Evolutionary conservation across 2,113 vertebrate genomes (phyloP), one percentile per base, ranked within the genome.

Genomic region (Plectropomus leopardus): DNA sequence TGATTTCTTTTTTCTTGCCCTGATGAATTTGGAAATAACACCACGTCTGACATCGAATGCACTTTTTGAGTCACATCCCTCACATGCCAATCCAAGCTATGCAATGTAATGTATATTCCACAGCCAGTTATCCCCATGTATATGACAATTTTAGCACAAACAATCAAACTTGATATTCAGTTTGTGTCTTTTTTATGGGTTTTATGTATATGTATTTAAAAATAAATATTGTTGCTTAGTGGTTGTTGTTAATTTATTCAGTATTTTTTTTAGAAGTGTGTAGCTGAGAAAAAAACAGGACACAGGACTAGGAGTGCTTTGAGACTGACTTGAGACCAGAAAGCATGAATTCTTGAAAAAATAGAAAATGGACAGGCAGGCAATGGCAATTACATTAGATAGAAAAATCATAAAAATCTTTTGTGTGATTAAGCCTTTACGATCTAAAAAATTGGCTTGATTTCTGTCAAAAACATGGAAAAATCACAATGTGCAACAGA

Each of bases 141-240:
- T 80, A 88, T 70, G 54, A 77, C 59, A 74, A 64, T 82, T 87
- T 90, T 81, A 85, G 86, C 92, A 92, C 86, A 88, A 86, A 80
- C 73, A 89, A 81, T 87, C 86, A 88, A 87, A 83, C 83, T 87
- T 91, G 74, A 87, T 87, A 87, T 86, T 87, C 78, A 83, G 85
- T 85, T 80, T 79, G 55, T 88, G 88, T 90, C 73, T 94, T 92
- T 93, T 90, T 92, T 93, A 86, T 94, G 77, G 92, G 82, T 94
- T 91, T 89, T 93, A 90, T 92, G 83, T 95, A 93, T 91, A 94
- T 95, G 93, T 95, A 94, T 95, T 92, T 90, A 92, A 88, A 78
- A 93, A 93, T 93, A 93, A 88, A 95, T 84, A 92, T 84, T 81
- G 93, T 88, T 88, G 82, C 76, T 83, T 91, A 87, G 64, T 85